These are phyloP conservation scores for Columbina picui DNA, from an alignment of 2,113 vertebrate genomes.

Conservation along the genomic window DNA sequence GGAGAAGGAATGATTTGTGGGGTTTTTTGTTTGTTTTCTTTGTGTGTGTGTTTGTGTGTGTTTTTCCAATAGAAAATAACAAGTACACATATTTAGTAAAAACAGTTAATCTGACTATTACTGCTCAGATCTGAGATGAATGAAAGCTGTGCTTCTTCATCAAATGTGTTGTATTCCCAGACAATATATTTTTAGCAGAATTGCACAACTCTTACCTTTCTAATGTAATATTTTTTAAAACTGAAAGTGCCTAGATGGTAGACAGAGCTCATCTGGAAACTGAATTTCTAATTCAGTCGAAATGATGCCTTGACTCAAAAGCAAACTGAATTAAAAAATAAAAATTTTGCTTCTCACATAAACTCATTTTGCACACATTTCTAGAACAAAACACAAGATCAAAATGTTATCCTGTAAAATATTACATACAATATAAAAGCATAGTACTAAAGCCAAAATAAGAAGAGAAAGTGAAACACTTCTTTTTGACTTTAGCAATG, in stretches of 20 bases:
- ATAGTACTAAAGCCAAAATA: not conserved
- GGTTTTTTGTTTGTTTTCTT: not conserved
- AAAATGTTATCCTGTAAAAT: not conserved
- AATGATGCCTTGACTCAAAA: not conserved
- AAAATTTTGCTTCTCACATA: not conserved
- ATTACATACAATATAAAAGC: not conserved
- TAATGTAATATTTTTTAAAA: not conserved
- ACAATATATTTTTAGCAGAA: not conserved
- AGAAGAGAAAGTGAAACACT: not conserved
- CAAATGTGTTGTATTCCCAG: not conserved
- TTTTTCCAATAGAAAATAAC: not conserved
- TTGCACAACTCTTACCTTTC: not conserved
- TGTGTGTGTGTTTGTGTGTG: no score
- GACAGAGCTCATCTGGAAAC: not conserved
- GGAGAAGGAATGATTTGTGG: not conserved
- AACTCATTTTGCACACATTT: not conserved
- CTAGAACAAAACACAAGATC: not conserved
- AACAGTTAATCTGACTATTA: not conserved
- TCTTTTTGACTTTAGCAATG: not conserved
- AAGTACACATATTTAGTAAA: not conserved
- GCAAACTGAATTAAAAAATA: not conserved
- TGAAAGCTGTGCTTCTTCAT: not conserved
- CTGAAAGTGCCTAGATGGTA: not conserved
- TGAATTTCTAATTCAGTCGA: not conserved
- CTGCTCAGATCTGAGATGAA: not conserved